These are phyloP conservation scores for Dasypolia templi DNA, from an alignment of 2,888 invertebrate species.

Conservation along the genomic window DNA sequence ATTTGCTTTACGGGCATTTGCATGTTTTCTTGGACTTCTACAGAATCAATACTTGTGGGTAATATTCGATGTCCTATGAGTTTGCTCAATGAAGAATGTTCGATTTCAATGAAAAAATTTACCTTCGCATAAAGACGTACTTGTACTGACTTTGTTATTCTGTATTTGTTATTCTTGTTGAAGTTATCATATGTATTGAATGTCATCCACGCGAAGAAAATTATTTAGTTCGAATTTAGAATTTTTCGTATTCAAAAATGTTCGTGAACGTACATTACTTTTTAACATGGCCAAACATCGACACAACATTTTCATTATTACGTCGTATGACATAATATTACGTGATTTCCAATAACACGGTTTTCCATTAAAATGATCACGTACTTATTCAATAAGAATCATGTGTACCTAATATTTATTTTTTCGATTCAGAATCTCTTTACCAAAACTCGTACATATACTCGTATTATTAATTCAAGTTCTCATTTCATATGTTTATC, in stretches of 20 bases:
- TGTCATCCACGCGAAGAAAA: slow-evolving; percentile 14
- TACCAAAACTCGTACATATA: not conserved
- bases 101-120: slow-evolving; percentile 9
- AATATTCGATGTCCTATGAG: not conserved
- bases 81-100: not conserved
- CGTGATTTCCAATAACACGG: slow-evolving; percentile 35
- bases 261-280: not conserved
- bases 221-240: slow-evolving; percentile 8
- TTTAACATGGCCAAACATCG: slow-evolving; percentile 13
- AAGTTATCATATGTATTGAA: slow-evolving; percentile 23
- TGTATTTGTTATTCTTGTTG: slow-evolving; percentile 17
- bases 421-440: not conserved
- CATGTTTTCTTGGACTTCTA: not conserved
- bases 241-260: slow-evolving; percentile 30
- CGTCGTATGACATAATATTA: slow-evolving; percentile 17
- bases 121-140: not conserved
- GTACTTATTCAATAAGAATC: slow-evolving; percentile 8
- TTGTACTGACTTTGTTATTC: not conserved
- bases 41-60: not conserved
- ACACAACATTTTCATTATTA: slow-evolving; percentile 33
- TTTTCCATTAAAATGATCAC: slow-evolving; percentile 44
- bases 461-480: slow-evolving; percentile 9
- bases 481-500: not conserved
- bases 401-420: slow-evolving; percentile 6
- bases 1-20: not conserved